These are phyloP conservation scores for Ctenoplectra terminalis DNA, from an alignment of 1,140 invertebrate species.

Conservation along the genomic window DNA sequence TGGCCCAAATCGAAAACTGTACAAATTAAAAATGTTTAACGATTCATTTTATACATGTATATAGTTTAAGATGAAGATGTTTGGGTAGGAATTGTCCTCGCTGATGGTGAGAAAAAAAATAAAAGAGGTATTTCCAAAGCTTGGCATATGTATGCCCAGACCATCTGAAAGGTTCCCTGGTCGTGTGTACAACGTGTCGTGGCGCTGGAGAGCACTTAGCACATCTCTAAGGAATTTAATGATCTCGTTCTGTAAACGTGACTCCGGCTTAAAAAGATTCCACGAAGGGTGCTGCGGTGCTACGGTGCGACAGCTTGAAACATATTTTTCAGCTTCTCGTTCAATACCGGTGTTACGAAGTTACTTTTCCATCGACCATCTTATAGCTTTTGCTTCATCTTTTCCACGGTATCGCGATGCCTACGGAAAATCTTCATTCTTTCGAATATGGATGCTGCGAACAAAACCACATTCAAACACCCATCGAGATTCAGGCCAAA, in stretches of 20 bases:
- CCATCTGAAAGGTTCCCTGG: not conserved
- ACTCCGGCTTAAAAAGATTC: not conserved
- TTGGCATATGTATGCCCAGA: not conserved
- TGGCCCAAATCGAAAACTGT: no score
- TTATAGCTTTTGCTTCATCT: not conserved
- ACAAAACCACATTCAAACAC: not conserved
- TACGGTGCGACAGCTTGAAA: not conserved
- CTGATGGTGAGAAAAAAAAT: not conserved
- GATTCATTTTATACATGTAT: no score
- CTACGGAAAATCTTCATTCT: not conserved
- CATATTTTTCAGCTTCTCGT: not conserved
- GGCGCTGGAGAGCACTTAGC: not conserved
- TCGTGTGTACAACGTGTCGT: not conserved
- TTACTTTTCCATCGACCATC: not conserved
- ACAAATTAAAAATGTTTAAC: no score
- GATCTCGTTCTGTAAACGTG: not conserved
- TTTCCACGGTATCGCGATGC: no score
- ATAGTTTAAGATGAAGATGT: no score
- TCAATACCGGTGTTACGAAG: not conserved
- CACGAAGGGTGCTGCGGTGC: no score
- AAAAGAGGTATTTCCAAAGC: not conserved
- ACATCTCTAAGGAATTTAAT: constrained; percentile 8
- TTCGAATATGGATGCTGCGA: not conserved
- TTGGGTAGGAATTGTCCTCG: no score
- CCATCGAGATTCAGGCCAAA: not conserved